Base-by-base conservation (phyloP, 2,113 vertebrate genomes). In the Antidorcas marsupialis region DNA sequence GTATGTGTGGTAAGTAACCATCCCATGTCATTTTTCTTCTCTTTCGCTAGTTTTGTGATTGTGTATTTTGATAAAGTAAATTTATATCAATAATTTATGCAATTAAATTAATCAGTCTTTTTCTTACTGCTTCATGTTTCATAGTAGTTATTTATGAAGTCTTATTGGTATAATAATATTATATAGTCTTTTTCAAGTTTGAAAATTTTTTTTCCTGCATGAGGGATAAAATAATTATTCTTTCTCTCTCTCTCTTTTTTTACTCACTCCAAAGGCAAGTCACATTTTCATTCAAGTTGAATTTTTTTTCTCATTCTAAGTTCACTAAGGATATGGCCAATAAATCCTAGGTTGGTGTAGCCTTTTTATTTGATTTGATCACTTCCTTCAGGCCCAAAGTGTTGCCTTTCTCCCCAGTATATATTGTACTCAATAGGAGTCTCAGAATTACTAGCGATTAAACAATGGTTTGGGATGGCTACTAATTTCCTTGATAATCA, bases 401-500 rank as follows among this genome's bases (percentile, higher is more conserved):
- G 28, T n/a, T 28, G 13, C 3, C 16, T 47, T 43, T 39, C 6
- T 30, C 25, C 28, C 2, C 28, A n/a, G n/a, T 5, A 12, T 33
- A 25, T 4, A 19, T 4, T 36, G 6, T 39, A 43, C 39, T 23
- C 15, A 59, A 39, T 19, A 82, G 5, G n/a, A 90, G 8, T 7
- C 25, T 67, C 19, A 19, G 36, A 45, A 23, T 57, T 84, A 21
- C 5, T 1, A 53, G 25, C 2, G 3, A 47, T 25, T 62, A 3
- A 14, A 36, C 19, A 60, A 28, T 21, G 43, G 1, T 1, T 0
- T 9, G 13, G 9, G 0, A 0, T 0, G 0, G 1, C 59, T 15
- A 0, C 30, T 11, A 30, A 9, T 7, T 87, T 87, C n/a, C 11
- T 2, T 78, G n/a, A 14, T 13, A 43, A 45, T 76, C 23, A 91